Base-by-base conservation (phyloP, 2,888 invertebrate species). In the Nemurella pictetii region DNA sequence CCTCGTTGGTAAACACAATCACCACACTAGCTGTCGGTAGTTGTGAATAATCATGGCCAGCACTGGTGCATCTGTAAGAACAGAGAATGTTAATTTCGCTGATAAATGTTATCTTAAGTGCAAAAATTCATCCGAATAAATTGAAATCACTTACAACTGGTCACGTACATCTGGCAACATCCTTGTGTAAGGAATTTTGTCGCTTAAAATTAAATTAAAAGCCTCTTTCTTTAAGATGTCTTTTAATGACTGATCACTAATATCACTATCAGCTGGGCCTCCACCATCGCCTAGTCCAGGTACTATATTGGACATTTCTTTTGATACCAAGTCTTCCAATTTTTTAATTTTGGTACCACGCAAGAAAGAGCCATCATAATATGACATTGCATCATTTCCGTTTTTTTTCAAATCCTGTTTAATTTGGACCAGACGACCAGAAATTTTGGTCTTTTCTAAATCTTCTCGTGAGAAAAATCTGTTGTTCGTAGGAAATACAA, bases 1-100 rank as follows among this genome's bases (percentile, higher is more conserved):
- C 96, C 90, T 98, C 98, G 90, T 98, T 97, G 89, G 95, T 96
- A 91, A 97, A 98, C 87, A 97, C 96, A 73, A 97, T 93, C 86
- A 97, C 92, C n/a, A 97, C 94, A 86, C 95, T 96, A 0, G 95
- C 94, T 0, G 93, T 93, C 2, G 93, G 93, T 0, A 98, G 90
- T 85, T 93, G 92, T 3, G 93, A 92, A 88, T 55, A 55, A 20
- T 95, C 93, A 89, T 95, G 96, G 0, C 88, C 89, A 74, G 94
- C 89, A 78, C 90, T 89, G 88, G 91, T 91, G 89, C 95, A 95
- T 86, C 94, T 94, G 88, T 84, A 91, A 84, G 82, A 55, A 27
- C 85, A 78, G 75, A 74, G 30, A 84, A 20, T 15, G n/a, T 0
- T 25, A 29, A 20, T 26, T 12, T 72, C 28, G 25, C 1, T 27